phyloP scores from a whole-genome alignment of 2,888 invertebrate genomes.

The Orgyia antiqua region DNA sequence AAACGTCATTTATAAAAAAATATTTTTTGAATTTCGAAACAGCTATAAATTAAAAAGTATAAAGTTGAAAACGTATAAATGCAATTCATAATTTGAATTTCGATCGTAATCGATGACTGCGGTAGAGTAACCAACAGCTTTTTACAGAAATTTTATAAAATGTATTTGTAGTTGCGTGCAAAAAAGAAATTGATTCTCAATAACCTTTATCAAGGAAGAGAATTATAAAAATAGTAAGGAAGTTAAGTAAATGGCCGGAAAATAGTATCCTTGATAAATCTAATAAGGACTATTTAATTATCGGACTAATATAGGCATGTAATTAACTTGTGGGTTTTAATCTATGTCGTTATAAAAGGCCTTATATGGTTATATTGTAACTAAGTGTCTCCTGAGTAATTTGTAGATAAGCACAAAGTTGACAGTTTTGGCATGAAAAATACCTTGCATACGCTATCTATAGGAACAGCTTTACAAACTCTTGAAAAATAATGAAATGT shows the following conservation, averaged over 20 bases:
- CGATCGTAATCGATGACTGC: constrained; percentile 12
- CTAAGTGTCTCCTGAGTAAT: too few relatives aligned
- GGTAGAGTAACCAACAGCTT: too few relatives aligned
- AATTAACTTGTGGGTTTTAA: not conserved
- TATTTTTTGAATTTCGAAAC: constrained; percentile 1
- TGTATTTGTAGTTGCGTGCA: constrained; percentile 9
- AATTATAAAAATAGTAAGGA: constrained; percentile 21
- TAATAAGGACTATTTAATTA: constrained; percentile 4
- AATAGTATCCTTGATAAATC: constrained; percentile 4
- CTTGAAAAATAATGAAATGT: too few relatives aligned
- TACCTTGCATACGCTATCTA: too few relatives aligned
- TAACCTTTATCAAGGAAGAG: constrained; percentile 13
- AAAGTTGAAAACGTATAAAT: too few relatives aligned
- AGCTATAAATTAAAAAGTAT: constrained; percentile 1
- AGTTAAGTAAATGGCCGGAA: constrained; percentile 17
- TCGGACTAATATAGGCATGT: not conserved
- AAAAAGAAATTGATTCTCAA: constrained; percentile 14
- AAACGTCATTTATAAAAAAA: not conserved
- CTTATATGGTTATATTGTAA: too few relatives aligned
- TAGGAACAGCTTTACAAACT: too few relatives aligned
- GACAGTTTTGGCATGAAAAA: too few relatives aligned
- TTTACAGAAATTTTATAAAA: too few relatives aligned
- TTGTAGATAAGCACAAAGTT: too few relatives aligned
- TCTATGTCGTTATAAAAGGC: too few relatives aligned
- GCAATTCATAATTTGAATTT: constrained; percentile 6